These are phyloP conservation scores for Agapornis canus DNA, from an alignment of 2,797 vertebrate species.

Conservation along the genomic window DNA sequence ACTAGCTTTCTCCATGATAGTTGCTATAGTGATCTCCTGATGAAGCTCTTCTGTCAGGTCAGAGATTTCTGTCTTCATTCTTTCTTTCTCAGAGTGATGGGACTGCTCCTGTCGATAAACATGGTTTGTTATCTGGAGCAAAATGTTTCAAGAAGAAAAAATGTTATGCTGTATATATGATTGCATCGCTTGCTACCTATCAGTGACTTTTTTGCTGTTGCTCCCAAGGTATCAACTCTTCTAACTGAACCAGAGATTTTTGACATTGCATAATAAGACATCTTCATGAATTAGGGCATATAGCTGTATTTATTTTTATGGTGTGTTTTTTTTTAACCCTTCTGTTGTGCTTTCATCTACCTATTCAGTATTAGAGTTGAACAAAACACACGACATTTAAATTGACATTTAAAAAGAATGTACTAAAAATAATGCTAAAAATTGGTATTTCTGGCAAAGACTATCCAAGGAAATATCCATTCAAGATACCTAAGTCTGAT, in stretches of 20 bases:
- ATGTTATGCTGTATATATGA: constrained; percentile 5
- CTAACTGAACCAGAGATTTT: neutral
- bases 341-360: neutral
- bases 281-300: neutral
- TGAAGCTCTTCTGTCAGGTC: constrained; percentile 78
- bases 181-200: constrained; percentile 25
- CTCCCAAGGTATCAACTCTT: constrained; percentile 8
- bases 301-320: neutral
- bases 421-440: neutral
- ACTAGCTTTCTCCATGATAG: constrained; percentile 78
- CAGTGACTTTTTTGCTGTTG: neutral
- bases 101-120: constrained; percentile 63
- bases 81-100: constrained; percentile 67
- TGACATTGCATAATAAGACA: constrained; percentile 1
- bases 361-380: neutral
- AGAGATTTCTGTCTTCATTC: constrained; percentile 77
- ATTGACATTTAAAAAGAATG: neutral
- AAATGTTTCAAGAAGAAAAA: constrained; percentile 51
- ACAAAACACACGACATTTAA: neutral
- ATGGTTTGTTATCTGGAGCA: constrained; percentile 71
- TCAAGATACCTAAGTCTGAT: constrained; percentile 5
- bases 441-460: constrained; percentile 9
- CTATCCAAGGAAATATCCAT: neutral
- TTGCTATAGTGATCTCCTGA: constrained; percentile 82
- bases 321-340: neutral